Percentiles rank a stretch among this genome's conserved stretches.
Conservation (phyloP, 2,797 vertebrate genomes). For the Chelon auratus region DNA sequence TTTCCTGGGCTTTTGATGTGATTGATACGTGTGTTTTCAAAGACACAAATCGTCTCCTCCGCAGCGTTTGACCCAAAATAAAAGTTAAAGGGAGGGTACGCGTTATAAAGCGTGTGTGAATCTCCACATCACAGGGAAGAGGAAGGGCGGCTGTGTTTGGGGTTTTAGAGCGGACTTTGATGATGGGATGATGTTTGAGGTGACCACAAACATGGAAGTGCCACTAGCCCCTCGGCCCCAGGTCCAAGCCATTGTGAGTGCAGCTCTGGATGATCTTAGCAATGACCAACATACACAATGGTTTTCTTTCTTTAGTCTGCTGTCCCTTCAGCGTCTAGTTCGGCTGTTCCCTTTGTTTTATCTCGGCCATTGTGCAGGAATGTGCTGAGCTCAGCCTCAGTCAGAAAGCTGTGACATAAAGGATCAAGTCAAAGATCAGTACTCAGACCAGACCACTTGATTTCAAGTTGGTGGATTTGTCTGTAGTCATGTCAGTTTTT, state of each 20-base stretch:
- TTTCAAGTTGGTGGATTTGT: slow-evolving; percentile 12
- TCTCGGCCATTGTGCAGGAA: slow-evolving; percentile 47
- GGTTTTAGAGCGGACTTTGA: slow-evolving; percentile 64
- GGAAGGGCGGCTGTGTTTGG: slow-evolving; percentile 62
- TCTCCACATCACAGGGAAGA: slow-evolving; percentile 75
- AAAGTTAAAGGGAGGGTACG: slow-evolving; percentile 69
- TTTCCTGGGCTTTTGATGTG: slow-evolving; percentile 80
- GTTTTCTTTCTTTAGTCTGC: neutral
- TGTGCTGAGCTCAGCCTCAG: slow-evolving; percentile 52
- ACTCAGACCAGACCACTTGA: neutral
- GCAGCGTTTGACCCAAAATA: slow-evolving; percentile 84
- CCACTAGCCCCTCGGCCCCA: neutral
- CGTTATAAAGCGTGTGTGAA: slow-evolving; percentile 57
- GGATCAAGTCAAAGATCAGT: slow-evolving; percentile 16
- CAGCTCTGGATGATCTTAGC: slow-evolving; percentile 13
- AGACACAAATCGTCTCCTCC: slow-evolving; percentile 81
- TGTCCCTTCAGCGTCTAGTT: neutral
- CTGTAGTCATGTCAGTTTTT: neutral
- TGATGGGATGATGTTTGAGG: slow-evolving; percentile 59
- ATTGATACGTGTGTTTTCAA: slow-evolving; percentile 82
- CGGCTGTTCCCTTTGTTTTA: slow-evolving; percentile 31
- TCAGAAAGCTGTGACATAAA: slow-evolving; percentile 22
- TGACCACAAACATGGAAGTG: slow-evolving; percentile 66
- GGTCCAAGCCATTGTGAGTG: slow-evolving; percentile 19
- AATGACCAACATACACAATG: slow-evolving; percentile 8